Percentiles rank a stretch among this genome's conserved stretches.
Evolutionary conservation across 2,888 invertebrate genomes (phyloP).

Genomic region (Rotaria sp.): DNA sequence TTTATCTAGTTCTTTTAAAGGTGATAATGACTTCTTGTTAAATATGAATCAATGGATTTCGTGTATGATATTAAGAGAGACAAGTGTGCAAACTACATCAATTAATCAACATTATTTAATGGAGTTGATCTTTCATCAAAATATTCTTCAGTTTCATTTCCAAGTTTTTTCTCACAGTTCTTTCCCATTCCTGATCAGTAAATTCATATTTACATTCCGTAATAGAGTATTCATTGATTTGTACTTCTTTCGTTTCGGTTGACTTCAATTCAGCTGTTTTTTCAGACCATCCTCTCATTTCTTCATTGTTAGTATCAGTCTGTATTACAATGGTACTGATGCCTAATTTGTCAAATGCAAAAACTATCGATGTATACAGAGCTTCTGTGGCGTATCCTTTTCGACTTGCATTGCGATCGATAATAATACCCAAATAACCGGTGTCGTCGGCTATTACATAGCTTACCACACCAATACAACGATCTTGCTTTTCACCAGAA

Average conservation of each 20-base stretch:
- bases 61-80: no score
- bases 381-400: background rate
- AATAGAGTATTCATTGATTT: background rate
- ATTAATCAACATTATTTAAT: no score
- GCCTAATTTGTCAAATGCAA: background rate
- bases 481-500: background rate
- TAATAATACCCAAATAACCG: background rate
- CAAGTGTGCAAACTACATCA: no score
- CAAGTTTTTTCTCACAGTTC: no score
- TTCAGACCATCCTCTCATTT: conserved; percentile 12
- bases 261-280: background rate
- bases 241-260: background rate
- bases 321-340: background rate
- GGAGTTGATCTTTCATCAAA: no score
- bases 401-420: background rate
- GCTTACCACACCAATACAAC: background rate
- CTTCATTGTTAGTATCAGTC: background rate
- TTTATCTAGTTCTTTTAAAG: no score
- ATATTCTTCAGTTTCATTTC: no score
- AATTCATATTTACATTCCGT: background rate
- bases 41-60: no score
- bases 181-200: background rate
- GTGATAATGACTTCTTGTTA: no score
- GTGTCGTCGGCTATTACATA: background rate
- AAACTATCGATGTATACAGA: background rate